Evolutionary conservation across 2,888 invertebrate genomes (phyloP).

Genomic region (Gibbula magus): DNA sequence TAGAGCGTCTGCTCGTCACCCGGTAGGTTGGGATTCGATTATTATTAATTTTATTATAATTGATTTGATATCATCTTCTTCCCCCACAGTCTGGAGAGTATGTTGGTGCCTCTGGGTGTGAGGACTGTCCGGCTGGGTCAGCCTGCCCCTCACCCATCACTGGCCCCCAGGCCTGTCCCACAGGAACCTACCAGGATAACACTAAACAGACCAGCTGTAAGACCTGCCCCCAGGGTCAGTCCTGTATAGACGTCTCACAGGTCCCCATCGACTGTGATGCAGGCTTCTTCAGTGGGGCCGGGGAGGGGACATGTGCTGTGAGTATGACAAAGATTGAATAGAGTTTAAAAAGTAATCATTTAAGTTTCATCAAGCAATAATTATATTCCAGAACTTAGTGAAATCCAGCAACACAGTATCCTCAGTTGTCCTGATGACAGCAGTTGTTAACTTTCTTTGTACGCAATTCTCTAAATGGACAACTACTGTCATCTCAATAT

Average conservation of each 20-base stretch:
- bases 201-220: slow-evolving; percentile 65
- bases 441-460: too few relatives aligned
- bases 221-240: slow-evolving; percentile 65
- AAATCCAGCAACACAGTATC: too few relatives aligned
- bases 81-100: slow-evolving; percentile 65
- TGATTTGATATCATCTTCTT: neutral
- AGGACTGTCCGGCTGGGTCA: slow-evolving; percentile 63
- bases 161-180: slow-evolving; percentile 59
- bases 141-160: slow-evolving; percentile 64
- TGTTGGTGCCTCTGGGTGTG: slow-evolving; percentile 62
- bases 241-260: slow-evolving; percentile 52
- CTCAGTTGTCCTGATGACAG: too few relatives aligned
- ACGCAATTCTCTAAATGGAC: too few relatives aligned
- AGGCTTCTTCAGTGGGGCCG: slow-evolving; percentile 64
- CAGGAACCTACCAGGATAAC: slow-evolving; percentile 65
- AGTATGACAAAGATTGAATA: too few relatives aligned
- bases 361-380: too few relatives aligned
- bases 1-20: too few relatives aligned
- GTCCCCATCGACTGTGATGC: slow-evolving; percentile 61
- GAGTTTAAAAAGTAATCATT: too few relatives aligned
- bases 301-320: slow-evolving; percentile 62
- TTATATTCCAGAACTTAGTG: too few relatives aligned
- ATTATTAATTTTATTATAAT: neutral
- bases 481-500: too few relatives aligned
- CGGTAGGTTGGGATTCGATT: too few relatives aligned